phyloP scores from a whole-genome alignment of 2,888 invertebrate species.

The Eilema depressum region DNA sequence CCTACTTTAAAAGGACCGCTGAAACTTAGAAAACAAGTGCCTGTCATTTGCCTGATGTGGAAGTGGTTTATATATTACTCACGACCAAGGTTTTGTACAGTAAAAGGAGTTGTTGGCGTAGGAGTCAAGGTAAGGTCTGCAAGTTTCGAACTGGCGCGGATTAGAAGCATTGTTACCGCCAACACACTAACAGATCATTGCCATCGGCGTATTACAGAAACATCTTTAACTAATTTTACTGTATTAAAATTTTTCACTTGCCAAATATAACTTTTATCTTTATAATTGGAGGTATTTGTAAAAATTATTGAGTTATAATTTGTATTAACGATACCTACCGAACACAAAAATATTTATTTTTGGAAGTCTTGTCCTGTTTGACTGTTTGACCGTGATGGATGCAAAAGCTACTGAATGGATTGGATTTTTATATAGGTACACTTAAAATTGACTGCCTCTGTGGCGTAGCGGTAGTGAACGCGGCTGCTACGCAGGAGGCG shows the following conservation, averaged over 20 bases:
- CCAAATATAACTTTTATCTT: conserved; percentile 3
- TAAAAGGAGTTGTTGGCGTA: conserved; percentile 80
- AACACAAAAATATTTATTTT: too few species aligned
- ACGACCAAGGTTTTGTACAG: conserved; percentile 71
- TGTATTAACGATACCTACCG: too few species aligned
- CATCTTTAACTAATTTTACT: conserved; percentile 60
- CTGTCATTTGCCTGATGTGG: conserved; percentile 35
- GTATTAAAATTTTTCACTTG: conserved; percentile 55
- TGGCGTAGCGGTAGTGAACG: too few species aligned
- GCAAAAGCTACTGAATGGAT: too few species aligned
- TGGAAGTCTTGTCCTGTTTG: too few species aligned
- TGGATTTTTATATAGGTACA: too few species aligned
- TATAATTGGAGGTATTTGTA: too few species aligned
- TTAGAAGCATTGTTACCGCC: conserved; percentile 82
- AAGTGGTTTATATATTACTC: conserved; percentile 44
- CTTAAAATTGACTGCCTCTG: too few species aligned
- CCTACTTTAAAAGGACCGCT: not conserved
- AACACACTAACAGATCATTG: conserved; percentile 73
- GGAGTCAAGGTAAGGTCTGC: conserved; percentile 87
- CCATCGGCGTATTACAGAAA: conserved; percentile 57
- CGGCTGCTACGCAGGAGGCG: too few species aligned
- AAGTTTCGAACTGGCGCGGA: conserved; percentile 70
- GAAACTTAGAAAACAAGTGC: conserved; percentile 32
- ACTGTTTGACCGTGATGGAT: too few species aligned
- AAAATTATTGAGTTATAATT: too few species aligned